Evolutionary conservation across 2,888 invertebrate genomes (phyloP).

Genomic region (Lithosia quadra): DNA sequence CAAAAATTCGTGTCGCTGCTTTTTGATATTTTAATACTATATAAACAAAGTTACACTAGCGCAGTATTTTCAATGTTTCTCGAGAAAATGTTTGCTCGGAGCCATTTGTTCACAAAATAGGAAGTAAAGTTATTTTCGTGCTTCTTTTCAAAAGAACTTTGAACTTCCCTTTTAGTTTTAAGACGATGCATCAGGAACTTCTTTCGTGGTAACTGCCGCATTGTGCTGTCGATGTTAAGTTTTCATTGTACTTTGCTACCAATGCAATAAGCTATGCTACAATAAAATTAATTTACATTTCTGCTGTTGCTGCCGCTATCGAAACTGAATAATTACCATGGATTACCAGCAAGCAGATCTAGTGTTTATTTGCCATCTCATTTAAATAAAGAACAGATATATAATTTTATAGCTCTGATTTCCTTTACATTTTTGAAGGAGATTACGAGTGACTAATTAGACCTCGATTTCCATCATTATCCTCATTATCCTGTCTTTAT

Average conservation of each 20-base stretch:
- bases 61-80: slow-evolving; percentile 55
- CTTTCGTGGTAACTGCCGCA: slow-evolving; percentile 37
- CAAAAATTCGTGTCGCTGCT: slow-evolving; percentile 21
- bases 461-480: neutral
- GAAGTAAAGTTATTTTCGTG: slow-evolving; percentile 74
- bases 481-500: neutral
- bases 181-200: slow-evolving; percentile 60
- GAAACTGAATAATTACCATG: no score
- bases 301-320: neutral
- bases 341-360: no score
- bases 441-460: neutral
- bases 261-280: neutral
- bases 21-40: slow-evolving; percentile 43
- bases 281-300: neutral
- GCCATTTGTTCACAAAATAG: slow-evolving; percentile 77
- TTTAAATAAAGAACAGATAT: no score
- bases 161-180: slow-evolving; percentile 67
- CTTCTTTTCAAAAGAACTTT: slow-evolving; percentile 63
- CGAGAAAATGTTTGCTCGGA: slow-evolving; percentile 58
- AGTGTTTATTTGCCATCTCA: no score
- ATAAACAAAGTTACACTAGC: slow-evolving; percentile 41
- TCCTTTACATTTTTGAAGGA: neutral
- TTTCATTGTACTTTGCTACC: neutral
- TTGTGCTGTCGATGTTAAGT: slow-evolving; percentile 29
- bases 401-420: neutral